Evolutionary conservation across 2,797 vertebrate genomes (phyloP), one percentile per base, ranked within the genome.

Genomic region (Odontamblyopus lacepedii): DNA sequence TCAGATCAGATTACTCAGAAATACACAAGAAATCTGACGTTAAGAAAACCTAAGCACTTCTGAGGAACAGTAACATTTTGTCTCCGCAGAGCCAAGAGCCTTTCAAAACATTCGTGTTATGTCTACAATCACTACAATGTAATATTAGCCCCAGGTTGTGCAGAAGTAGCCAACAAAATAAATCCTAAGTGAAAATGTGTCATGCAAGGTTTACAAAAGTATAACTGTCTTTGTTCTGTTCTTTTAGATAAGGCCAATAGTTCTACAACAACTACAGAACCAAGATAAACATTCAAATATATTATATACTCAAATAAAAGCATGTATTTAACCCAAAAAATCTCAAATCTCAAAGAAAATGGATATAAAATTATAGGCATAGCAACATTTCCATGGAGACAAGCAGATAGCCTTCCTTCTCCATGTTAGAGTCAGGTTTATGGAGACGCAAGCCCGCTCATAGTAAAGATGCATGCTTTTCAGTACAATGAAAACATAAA

Each of bases 1-100:
- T 66, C 7, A 6, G 73, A 72, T 84, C 30, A 48, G 72, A 80
- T 87, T 83, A 77, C 81, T 69, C 16, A 50, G 35, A 62, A 78
- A 85, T 77, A 38, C 18, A 19, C 4, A 48, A 83, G 70, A 79
- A 83, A 78, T 85, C 73, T 4, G 15, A 30, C 7, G 70, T 70
- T 55, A 79, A 86, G 60, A 53, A 64, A 59, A 69, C 53, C 59
- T 69, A 77, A 82, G 80, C 71, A 78, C 69, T 68, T 18, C 7
- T 1, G 3, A 50, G 26, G 26, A 29, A 9, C 5, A 29, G 41
- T 7, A 8, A 27, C 23, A 8, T 48, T 50, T 63, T 41, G 26
- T 44, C 63, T 64, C 38, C 3, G 11, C 29, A 59, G 27, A 57
- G 26, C 26, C 26, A 15, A 19, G n/a, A 6, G 23, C 23, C 38